Percentiles rank a stretch among this genome's conserved stretches.
These are phyloP conservation scores for Tenthredo mesomela DNA, from an alignment of 2,888 invertebrate species.

Conservation along the genomic window DNA sequence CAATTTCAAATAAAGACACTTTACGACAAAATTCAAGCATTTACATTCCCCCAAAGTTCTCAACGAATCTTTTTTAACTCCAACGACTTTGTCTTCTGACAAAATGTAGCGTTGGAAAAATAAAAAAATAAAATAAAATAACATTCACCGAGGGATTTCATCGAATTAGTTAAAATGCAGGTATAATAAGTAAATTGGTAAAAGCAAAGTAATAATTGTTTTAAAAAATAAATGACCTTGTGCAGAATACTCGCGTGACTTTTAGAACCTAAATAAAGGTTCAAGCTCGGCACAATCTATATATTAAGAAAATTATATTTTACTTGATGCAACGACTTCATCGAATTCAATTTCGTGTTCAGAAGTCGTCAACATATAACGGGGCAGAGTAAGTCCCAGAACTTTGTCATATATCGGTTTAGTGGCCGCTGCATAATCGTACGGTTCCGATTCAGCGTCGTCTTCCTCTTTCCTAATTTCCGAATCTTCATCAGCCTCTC, in stretches of 20 bases:
- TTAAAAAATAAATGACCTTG: background rate
- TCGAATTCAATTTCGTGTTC: conserved; percentile 86
- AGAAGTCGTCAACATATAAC: conserved; percentile 85
- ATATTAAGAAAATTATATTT: conserved; percentile 17
- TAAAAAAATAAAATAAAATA: background rate
- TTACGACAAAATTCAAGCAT: background rate
- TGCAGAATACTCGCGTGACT: background rate
- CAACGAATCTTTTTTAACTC: background rate
- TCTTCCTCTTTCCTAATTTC: conserved; percentile 69
- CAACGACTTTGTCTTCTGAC: too few relatives aligned
- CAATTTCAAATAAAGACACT: conserved; percentile 1
- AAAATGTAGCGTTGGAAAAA: too few relatives aligned
- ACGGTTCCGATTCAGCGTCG: conserved; percentile 64
- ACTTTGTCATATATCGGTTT: conserved; percentile 83
- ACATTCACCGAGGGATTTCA: background rate
- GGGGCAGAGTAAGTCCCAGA: conserved; percentile 83
- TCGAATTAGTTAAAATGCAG: background rate
- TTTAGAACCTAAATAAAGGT: background rate
- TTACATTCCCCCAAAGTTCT: background rate
- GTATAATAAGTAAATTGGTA: background rate
- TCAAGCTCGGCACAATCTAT: background rate
- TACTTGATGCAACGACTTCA: conserved; percentile 73
- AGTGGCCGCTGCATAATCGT: conserved; percentile 82
- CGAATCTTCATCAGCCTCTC: conserved; percentile 66
- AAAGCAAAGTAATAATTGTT: background rate